These are phyloP conservation scores for Gobionotothen gibberifrons DNA, from an alignment of 2,797 vertebrate species.

Conservation along the genomic window DNA sequence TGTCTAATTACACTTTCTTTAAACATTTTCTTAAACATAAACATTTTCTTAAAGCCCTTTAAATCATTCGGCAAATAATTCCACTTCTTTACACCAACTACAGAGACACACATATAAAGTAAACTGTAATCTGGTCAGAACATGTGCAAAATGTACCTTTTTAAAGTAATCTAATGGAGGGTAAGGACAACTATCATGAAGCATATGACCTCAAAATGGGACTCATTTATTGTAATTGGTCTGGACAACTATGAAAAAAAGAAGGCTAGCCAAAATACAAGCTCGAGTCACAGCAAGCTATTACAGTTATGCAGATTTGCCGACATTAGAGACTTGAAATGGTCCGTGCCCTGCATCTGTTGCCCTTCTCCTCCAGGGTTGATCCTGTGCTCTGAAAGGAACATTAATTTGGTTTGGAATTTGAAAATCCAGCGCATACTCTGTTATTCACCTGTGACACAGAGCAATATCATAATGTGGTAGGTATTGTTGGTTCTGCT, in stretches of 20 bases:
- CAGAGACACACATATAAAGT: not conserved
- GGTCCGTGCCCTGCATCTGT: slow-evolving; percentile 27
- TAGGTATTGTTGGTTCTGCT: slow-evolving; percentile 45
- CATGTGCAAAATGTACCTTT: not conserved
- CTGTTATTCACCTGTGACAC: slow-evolving; percentile 62
- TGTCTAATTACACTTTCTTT: too few species aligned
- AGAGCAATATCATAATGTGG: slow-evolving; percentile 58
- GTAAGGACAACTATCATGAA: not conserved
- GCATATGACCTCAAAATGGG: not conserved
- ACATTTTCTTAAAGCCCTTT: too few species aligned
- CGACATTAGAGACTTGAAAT: slow-evolving; percentile 17
- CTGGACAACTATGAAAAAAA: not conserved
- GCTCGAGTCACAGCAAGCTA: not conserved
- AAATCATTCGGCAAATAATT: too few species aligned
- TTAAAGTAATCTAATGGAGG: not conserved
- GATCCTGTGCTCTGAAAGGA: slow-evolving; percentile 35
- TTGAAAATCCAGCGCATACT: slow-evolving; percentile 55
- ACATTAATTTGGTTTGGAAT: slow-evolving; percentile 71
- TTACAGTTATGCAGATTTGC: slow-evolving; percentile 31
- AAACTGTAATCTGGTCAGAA: not conserved
- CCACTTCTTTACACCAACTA: too few species aligned
- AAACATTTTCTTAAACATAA: too few species aligned
- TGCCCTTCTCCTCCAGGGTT: slow-evolving; percentile 42
- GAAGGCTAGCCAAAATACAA: slow-evolving; percentile 1
- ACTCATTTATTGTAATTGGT: not conserved